These are phyloP conservation scores for Ceyx erithaca DNA, from an alignment of 2,797 vertebrate species.

Conservation along the genomic window DNA sequence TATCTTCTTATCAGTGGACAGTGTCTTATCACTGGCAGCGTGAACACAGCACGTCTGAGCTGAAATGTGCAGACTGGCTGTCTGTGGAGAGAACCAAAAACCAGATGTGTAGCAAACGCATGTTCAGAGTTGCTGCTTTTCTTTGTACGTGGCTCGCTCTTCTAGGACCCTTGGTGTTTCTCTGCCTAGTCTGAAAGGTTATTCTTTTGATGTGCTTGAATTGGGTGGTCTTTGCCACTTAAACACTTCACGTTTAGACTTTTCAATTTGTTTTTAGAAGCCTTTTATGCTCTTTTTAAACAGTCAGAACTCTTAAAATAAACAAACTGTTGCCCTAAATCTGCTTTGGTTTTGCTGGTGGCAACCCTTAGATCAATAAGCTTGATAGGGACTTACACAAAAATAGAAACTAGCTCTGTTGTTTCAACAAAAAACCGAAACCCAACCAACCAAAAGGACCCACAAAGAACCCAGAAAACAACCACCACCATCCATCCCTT, in stretches of 20 bases:
- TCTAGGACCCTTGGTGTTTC: background rate
- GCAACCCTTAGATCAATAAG: background rate
- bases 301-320: background rate
- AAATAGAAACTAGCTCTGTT: background rate
- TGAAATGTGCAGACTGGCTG: background rate
- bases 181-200: background rate
- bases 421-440: background rate
- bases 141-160: background rate
- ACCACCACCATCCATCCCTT: background rate
- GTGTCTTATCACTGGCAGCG: background rate
- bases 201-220: background rate
- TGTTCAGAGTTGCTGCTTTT: background rate
- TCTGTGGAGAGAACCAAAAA: background rate
- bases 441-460: background rate
- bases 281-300: conserved; percentile 21
- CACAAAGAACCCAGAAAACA: background rate
- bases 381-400: background rate
- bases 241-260: background rate
- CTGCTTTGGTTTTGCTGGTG: conserved; percentile 4
- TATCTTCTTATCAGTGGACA: background rate
- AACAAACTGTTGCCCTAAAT: background rate
- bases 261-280: conserved; percentile 6
- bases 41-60: background rate
- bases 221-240: background rate
- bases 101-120: background rate